Conservation (phyloP, 2,888 invertebrate genomes). For the Hypomecis punctinalis region DNA sequence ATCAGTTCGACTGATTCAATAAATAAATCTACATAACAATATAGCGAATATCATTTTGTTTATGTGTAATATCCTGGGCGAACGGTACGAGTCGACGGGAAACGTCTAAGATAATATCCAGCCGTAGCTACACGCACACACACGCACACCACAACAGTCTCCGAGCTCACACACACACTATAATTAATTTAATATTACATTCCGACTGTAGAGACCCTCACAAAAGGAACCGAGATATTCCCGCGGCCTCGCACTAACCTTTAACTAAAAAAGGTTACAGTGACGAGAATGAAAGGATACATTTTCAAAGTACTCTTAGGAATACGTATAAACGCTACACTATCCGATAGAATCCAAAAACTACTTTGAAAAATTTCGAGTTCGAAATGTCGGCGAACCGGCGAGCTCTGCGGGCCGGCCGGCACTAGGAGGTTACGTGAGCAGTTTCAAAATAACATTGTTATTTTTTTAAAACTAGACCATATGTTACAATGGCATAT, state of each 20-base stretch:
- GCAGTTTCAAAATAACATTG: too few relatives aligned
- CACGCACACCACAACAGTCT: slow-evolving; percentile 50
- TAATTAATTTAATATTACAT: slow-evolving; percentile 26
- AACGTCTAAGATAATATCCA: slow-evolving; percentile 63
- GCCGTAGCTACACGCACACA: slow-evolving; percentile 17
- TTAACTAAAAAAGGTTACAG: slow-evolving; percentile 39
- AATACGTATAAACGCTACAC: slow-evolving; percentile 38
- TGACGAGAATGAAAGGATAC: slow-evolving; percentile 33
- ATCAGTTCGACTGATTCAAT: slow-evolving; percentile 61
- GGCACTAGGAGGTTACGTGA: too few relatives aligned
- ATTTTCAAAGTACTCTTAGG: slow-evolving; percentile 57
- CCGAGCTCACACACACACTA: slow-evolving; percentile 34
- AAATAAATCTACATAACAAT: slow-evolving; percentile 50
- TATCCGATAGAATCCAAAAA: slow-evolving; percentile 48
- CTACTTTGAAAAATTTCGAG: slow-evolving; percentile 50
- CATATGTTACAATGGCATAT: too few relatives aligned
- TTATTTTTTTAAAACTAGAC: too few relatives aligned
- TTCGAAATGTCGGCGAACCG: slow-evolving; percentile 16
- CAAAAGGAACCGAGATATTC: slow-evolving; percentile 65
- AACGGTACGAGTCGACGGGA: slow-evolving; percentile 60
- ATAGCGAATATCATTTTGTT: slow-evolving; percentile 38
- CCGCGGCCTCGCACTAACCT: slow-evolving; percentile 47
- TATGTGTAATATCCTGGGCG: slow-evolving; percentile 56
- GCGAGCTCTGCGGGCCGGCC: not conserved
- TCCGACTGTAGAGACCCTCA: slow-evolving; percentile 33